Base-by-base conservation (phyloP, 2,113 vertebrate genomes). In the Camelus bactrianus region DNA sequence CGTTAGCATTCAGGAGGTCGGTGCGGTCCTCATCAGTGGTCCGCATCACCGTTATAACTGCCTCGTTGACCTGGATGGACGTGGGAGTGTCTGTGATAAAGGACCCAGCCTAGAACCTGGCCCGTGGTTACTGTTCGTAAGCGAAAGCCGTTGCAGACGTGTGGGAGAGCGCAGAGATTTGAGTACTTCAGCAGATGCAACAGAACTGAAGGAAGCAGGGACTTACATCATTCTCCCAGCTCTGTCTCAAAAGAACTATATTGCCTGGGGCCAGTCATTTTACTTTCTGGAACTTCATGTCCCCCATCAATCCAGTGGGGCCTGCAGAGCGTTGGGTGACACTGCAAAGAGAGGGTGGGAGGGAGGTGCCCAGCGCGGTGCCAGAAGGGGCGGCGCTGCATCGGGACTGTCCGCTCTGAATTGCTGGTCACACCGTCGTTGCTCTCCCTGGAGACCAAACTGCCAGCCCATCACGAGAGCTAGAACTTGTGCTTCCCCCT, bases 21-120 rank as follows among this genome's bases (percentile, higher is more conserved):
- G 26, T 1, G 7, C 13, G 1, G 1, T 24, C 24, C 26, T 5
- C 11, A 8, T 32, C 42, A 38, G 9, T 2, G 0, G n/a, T 35
- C 28, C 0, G 3, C 72, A 0, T 5, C 13, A 3, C 8, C 12
- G 0, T 20, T 17, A 8, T 4, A 6, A 2, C 32, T 46, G 65
- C 65, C 56, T 94, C 13, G 0, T 4, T 62, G 72, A 30, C 54
- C 30, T n/a, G 42, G 86, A 52, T 12, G 73, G 62, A 20, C 19
- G 46, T 4, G 24, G 26, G 28, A 13, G 22, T 6, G 12, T 28
- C 0, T 2, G 2, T 42, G 3, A 79, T 46, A 2, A 69, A 75
- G 48, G 24, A 1, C 30, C 38, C 15, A 6, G 46, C 54, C 46
- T 60, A 22, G 58, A 92, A 17, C 64, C 42, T 69, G 70, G 79